A percentile compares a stretch with the other conserved stretches of the same genome.
Evolutionary conservation across 2,888 invertebrate species (phyloP).

Genomic region (Leptogaster cylindrica): DNA sequence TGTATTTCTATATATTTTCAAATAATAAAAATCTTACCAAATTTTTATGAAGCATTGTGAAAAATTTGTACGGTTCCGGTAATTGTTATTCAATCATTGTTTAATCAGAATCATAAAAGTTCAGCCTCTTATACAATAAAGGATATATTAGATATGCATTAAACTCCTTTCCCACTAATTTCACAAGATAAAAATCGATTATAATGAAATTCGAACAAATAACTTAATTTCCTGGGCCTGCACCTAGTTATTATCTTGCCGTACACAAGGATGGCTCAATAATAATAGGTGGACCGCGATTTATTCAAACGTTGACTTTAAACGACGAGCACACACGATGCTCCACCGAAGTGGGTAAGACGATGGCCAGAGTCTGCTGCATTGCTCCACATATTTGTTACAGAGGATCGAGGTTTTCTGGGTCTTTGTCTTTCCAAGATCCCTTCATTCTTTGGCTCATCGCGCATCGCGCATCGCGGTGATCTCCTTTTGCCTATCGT

Average conservation of each 20-base stretch:
- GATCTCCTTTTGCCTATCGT: slow-evolving; percentile 30
- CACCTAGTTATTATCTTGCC: slow-evolving; percentile 44
- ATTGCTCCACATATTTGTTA: slow-evolving; percentile 38
- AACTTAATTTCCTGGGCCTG: slow-evolving; percentile 35
- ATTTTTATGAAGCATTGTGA: no score
- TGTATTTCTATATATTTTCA: no score
- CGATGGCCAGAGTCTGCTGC: not conserved
- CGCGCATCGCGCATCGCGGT: not conserved
- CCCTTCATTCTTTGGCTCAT: not conserved
- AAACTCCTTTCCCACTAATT: slow-evolving; percentile 27
- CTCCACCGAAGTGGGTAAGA: not conserved
- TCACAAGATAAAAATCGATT: slow-evolving; percentile 11
- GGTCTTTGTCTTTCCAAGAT: slow-evolving; percentile 15
- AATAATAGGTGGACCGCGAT: slow-evolving; percentile 42
- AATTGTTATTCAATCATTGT: no score
- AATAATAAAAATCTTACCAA: no score
- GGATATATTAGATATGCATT: no score
- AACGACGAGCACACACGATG: slow-evolving; percentile 40
- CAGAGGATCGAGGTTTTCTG: not conserved
- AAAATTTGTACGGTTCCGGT: no score
- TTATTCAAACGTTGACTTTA: slow-evolving; percentile 45
- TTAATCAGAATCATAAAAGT: no score
- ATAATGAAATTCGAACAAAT: slow-evolving; percentile 40
- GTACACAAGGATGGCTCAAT: slow-evolving; percentile 43
- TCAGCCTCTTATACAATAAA: no score